These are phyloP conservation scores for Hafferia zeledoni DNA, from an alignment of 2,797 vertebrate genomes.

Conservation along the genomic window DNA sequence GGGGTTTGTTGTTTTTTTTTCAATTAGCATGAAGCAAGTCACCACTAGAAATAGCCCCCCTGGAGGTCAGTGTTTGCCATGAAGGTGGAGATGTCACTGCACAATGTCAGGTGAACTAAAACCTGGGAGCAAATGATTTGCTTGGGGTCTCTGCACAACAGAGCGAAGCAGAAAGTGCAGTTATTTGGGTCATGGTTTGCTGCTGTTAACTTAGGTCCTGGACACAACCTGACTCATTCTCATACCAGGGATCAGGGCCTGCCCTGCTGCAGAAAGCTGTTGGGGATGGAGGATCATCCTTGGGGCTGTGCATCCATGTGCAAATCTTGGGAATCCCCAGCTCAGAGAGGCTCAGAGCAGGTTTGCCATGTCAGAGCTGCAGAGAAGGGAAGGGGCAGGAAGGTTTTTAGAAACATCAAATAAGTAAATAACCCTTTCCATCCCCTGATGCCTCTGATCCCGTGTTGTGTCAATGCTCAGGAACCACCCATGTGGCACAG, in stretches of 20 bases:
- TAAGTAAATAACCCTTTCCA: not conserved
- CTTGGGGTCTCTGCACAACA: not conserved
- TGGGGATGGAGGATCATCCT: not conserved
- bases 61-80: not conserved
- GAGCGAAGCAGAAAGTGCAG: not conserved
- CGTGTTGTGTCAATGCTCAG: fast-evolving
- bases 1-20: not conserved
- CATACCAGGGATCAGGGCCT: not conserved
- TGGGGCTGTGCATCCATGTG: not conserved
- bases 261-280: not conserved
- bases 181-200: not conserved
- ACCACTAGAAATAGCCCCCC: not conserved
- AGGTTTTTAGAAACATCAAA: not conserved
- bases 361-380: not conserved
- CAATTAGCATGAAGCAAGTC: not conserved
- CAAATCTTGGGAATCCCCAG: not conserved
- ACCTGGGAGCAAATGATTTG: not conserved
- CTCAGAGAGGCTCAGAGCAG: not conserved
- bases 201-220: not conserved
- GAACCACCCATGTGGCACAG: fast-evolving
- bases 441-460: not conserved
- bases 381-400: not conserved
- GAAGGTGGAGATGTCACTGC: not conserved
- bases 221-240: not conserved
- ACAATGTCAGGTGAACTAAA: not conserved